phyloP scores from a whole-genome alignment of 2,888 invertebrate species.

The Hyposoter didymator region DNA sequence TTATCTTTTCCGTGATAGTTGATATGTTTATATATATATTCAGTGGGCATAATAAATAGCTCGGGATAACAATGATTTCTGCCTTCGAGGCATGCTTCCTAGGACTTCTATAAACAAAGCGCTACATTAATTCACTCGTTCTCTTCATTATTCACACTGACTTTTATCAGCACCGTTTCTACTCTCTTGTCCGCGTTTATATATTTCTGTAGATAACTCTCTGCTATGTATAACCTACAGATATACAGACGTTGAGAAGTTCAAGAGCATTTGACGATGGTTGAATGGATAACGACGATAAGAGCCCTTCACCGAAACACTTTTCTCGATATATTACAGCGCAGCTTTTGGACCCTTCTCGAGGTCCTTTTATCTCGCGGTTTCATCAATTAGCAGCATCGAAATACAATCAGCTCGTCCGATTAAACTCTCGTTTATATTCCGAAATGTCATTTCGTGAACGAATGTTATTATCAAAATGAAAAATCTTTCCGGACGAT shows the following conservation, averaged over 20 bases:
- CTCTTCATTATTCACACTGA: slow-evolving; percentile 67
- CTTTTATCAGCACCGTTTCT: slow-evolving; percentile 56
- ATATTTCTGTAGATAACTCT: slow-evolving; percentile 56
- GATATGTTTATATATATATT: slow-evolving; percentile 18
- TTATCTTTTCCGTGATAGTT: slow-evolving; percentile 52
- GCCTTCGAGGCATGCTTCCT: slow-evolving; percentile 6
- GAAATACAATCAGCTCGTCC: slow-evolving; percentile 72
- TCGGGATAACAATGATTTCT: slow-evolving; percentile 38
- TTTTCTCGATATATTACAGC: slow-evolving; percentile 72
- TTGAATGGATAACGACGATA: slow-evolving; percentile 52
- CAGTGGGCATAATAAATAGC: slow-evolving; percentile 9
- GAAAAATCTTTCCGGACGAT: slow-evolving; percentile 63
- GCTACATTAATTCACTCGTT: slow-evolving; percentile 67
- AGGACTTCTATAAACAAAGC: slow-evolving; percentile 61
- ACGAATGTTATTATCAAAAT: slow-evolving; percentile 42
- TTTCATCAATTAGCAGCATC: slow-evolving; percentile 75
- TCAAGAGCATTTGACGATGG: slow-evolving; percentile 52
- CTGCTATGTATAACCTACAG: slow-evolving; percentile 43
- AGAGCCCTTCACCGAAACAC: slow-evolving; percentile 52
- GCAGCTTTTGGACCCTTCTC: slow-evolving; percentile 47
- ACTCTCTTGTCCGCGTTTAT: slow-evolving; percentile 7
- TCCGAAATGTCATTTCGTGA: not conserved
- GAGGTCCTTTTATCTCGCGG: slow-evolving; percentile 71
- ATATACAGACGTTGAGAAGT: slow-evolving; percentile 50
- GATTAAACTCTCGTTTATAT: slow-evolving; percentile 60